These are phyloP conservation scores for Embiotoca jacksoni DNA, from an alignment of 2,113 vertebrate species.

Conservation along the genomic window DNA sequence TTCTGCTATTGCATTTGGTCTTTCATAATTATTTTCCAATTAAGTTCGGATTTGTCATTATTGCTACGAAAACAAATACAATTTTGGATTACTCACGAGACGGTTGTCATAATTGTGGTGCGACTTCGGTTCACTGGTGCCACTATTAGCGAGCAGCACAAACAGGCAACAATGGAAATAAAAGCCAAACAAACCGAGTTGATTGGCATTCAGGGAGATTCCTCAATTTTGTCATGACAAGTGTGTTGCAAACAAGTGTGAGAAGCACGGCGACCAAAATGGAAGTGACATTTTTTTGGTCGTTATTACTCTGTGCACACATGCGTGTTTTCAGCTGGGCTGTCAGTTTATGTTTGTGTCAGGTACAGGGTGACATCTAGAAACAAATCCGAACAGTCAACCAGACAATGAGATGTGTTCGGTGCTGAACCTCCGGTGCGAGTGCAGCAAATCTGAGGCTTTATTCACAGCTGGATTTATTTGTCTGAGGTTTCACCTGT, in stretches of 20 bases:
- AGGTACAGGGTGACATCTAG: conserved; percentile 20
- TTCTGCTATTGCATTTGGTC: neutral
- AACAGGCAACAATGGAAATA: neutral
- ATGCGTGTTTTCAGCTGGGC: conserved; percentile 16
- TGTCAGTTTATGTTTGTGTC: conserved; percentile 38
- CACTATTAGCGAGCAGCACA: neutral
- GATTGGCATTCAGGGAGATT: conserved; percentile 39
- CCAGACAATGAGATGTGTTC: conserved; percentile 4
- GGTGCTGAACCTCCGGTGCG: neutral
- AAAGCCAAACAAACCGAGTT: neutral
- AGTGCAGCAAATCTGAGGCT: neutral
- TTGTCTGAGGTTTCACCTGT: conserved; percentile 16
- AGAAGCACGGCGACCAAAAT: conserved; percentile 23
- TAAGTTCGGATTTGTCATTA: neutral
- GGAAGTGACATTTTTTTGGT: conserved; percentile 37
- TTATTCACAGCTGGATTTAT: neutral
- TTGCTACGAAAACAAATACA: neutral
- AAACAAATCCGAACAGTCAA: conserved; percentile 44
- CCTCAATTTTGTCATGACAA: conserved; percentile 47
- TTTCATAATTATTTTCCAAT: conserved; percentile 4
- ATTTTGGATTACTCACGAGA: neutral
- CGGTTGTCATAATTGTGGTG: too few relatives aligned
- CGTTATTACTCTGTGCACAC: neutral
- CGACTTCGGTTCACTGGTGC: neutral
- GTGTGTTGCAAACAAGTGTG: conserved; percentile 24